These are phyloP conservation scores for Haemorhous mexicanus DNA, from an alignment of 2,113 vertebrate species.

Conservation along the genomic window DNA sequence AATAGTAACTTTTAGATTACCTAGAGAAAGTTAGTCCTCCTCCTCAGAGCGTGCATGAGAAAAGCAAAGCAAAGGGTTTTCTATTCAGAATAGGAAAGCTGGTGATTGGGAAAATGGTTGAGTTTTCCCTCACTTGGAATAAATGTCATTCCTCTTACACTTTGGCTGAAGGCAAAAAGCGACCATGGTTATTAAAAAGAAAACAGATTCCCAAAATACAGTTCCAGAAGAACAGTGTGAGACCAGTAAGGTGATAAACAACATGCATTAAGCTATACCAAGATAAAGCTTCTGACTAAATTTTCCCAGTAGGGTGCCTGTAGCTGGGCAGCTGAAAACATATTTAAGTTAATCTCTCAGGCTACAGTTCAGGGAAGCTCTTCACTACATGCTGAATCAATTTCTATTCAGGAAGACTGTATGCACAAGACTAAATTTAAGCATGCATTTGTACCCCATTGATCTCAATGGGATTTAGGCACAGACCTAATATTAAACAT, in stretches of 20 bases:
- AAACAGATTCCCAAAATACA: neutral
- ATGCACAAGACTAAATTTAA: constrained; percentile 2
- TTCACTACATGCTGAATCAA: constrained; percentile 11
- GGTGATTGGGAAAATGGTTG: neutral
- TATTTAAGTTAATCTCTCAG: constrained; percentile 11
- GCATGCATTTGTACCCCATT: neutral
- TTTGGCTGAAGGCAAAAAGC: neutral
- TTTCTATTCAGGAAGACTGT: neutral
- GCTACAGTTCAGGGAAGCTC: neutral
- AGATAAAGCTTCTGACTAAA: neutral
- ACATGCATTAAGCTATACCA: neutral
- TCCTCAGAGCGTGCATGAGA: neutral
- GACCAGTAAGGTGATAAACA: neutral
- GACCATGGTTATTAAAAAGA: neutral
- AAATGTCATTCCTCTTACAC: neutral
- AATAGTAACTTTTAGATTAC: neutral
- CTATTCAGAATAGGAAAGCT: neutral
- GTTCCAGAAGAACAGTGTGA: neutral
- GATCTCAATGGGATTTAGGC: constrained; percentile 7
- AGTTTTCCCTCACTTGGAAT: neutral
- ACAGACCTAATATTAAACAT: constrained; percentile 4
- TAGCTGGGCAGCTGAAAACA: neutral
- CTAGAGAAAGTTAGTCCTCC: neutral
- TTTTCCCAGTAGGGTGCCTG: neutral
- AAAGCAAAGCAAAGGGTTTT: neutral